These are phyloP conservation scores for Eubucco bourcierii DNA, from an alignment of 2,113 vertebrate species.

Conservation along the genomic window DNA sequence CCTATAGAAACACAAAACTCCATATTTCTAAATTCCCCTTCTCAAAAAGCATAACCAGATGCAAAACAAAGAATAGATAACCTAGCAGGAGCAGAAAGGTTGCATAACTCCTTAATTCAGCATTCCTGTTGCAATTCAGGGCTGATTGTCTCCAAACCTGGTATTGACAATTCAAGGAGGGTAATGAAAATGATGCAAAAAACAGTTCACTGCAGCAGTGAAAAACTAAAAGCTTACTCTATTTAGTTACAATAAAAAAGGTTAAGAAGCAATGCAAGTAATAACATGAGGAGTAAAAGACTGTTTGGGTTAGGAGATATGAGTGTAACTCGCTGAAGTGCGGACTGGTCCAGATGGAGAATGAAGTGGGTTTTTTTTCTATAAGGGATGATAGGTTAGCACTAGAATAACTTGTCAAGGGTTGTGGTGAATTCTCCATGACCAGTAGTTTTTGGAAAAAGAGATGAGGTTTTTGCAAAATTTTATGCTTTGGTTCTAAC, in stretches of 20 bases:
- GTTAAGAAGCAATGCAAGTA: not conserved
- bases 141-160: not conserved
- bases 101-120: not conserved
- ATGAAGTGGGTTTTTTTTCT: not conserved
- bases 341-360: not conserved
- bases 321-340: not conserved
- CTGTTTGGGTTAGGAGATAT: not conserved
- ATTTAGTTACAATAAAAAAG: not conserved
- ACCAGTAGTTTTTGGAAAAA: not conserved
- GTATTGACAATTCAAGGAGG: not conserved
- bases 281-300: not conserved
- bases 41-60: not conserved
- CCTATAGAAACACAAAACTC: not conserved
- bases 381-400: not conserved
- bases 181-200: slow-evolving; percentile 14
- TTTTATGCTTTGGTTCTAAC: not conserved
- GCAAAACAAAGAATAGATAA: not conserved
- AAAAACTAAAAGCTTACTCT: not conserved
- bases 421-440: not conserved
- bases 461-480: not conserved
- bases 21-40: not conserved
- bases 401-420: not conserved
- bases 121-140: not conserved
- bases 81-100: not conserved
- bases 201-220: not conserved